A percentile compares a stretch with the other conserved stretches of the same genome.
phyloP scores from a whole-genome alignment of 1,140 invertebrate species.

The Apocrypta bakeri region DNA sequence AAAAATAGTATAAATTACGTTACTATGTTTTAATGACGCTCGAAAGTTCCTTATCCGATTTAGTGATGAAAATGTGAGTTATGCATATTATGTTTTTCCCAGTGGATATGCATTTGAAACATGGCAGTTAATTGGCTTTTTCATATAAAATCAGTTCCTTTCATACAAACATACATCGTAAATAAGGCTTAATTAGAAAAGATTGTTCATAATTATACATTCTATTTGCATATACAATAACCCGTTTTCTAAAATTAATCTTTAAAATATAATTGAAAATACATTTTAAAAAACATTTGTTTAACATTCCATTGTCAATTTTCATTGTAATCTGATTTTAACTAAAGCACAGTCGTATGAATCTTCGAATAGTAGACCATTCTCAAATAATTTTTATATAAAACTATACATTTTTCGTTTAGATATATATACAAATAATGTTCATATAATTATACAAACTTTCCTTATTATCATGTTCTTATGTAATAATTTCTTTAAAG shows the following conservation, averaged over 20 bases:
- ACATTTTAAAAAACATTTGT: no score
- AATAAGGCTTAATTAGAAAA: not conserved
- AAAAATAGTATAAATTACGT: constrained; percentile 18
- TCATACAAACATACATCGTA: not conserved
- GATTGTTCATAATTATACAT: constrained; percentile 32
- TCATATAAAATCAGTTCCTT: constrained; percentile 7
- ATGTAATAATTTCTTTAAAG: constrained; percentile 26
- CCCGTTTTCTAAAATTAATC: not conserved
- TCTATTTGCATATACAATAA: constrained; percentile 16
- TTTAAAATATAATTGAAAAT: not conserved
- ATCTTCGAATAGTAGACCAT: not conserved
- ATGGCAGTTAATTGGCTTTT: not conserved
- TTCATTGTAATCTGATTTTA: not conserved
- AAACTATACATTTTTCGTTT: not conserved
- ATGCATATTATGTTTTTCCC: not conserved
- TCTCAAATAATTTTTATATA: constrained; percentile 1
- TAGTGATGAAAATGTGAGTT: not conserved
- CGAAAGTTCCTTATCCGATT: not conserved
- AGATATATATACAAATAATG: constrained; percentile 22
- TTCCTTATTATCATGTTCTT: not conserved
- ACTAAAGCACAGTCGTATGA: not conserved
- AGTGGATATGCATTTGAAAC: not conserved
- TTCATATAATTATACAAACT: constrained; percentile 36
- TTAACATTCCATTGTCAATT: not conserved
- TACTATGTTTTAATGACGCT: not conserved